A percentile compares a stretch with the other conserved stretches of the same genome.
Evolutionary conservation across 2,797 vertebrate species (phyloP).

Genomic region (Adrianichthys oophorus): DNA sequence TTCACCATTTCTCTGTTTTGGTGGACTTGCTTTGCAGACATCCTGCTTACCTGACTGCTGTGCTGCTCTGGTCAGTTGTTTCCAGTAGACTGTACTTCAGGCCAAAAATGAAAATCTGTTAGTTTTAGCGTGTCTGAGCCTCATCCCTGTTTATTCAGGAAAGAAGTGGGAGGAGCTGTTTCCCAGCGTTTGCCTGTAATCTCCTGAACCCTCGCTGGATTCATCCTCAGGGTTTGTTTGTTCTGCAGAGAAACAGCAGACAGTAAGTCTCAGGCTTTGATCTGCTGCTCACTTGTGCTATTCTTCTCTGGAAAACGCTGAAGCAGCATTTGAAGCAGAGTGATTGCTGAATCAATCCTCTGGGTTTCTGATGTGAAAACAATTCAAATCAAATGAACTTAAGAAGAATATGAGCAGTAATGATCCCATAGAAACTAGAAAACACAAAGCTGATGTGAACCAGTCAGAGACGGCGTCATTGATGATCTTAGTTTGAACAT

Average conservation of each 20-base stretch:
- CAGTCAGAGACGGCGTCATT: too few relatives aligned
- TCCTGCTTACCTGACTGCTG: neutral
- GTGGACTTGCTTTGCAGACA: neutral
- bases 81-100: neutral
- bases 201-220: conserved; percentile 24
- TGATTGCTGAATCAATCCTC: too few relatives aligned
- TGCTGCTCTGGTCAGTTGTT: neutral
- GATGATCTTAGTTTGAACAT: too few relatives aligned
- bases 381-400: too few relatives aligned
- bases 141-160: conserved; percentile 7
- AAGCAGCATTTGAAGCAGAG: neutral
- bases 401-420: too few relatives aligned
- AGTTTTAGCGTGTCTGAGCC: conserved; percentile 5
- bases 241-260: conserved; percentile 25
- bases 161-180: conserved; percentile 16
- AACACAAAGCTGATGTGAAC: too few relatives aligned
- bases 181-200: conserved; percentile 37
- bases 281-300: neutral
- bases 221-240: conserved; percentile 25
- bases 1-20: neutral
- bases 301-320: neutral
- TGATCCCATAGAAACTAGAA: too few relatives aligned
- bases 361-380: too few relatives aligned
- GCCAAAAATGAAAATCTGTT: neutral
- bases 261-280: conserved; percentile 1